Evolutionary conservation across 2,113 vertebrate species (phyloP).

Genomic region (Chrysochloris asiatica): DNA sequence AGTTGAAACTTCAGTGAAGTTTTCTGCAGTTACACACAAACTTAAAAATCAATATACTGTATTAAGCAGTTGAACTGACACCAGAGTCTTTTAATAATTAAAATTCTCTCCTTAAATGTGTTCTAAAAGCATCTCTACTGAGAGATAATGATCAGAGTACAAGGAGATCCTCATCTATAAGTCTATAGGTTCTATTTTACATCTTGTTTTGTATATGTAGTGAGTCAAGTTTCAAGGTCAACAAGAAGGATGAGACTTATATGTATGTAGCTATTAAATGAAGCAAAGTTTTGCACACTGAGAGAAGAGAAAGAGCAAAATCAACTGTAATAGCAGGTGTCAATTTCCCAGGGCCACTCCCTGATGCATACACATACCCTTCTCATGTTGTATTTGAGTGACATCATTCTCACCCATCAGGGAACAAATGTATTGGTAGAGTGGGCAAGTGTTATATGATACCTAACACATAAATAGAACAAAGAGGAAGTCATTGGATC

Average conservation of each 20-base stretch:
- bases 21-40: background rate
- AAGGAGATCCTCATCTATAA: background rate
- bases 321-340: background rate
- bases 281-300: background rate
- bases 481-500: background rate
- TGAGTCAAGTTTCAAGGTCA: background rate
- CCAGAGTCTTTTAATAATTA: conserved; percentile 18
- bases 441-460: background rate
- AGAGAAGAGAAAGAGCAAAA: background rate
- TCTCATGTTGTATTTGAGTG: background rate
- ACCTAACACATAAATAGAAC: background rate
- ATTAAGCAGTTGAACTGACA: background rate
- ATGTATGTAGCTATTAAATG: background rate
- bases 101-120: background rate
- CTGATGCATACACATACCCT: background rate
- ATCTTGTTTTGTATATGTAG: background rate
- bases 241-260: background rate
- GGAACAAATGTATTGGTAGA: background rate
- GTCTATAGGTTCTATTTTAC: background rate
- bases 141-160: conserved; percentile 13
- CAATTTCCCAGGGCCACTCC: background rate
- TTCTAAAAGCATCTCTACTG: conserved; percentile 3
- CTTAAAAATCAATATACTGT: background rate
- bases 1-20: background rate
- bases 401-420: background rate